phyloP scores from a whole-genome alignment of 2,113 vertebrate genomes.

The Oryzias javanicus region DNA sequence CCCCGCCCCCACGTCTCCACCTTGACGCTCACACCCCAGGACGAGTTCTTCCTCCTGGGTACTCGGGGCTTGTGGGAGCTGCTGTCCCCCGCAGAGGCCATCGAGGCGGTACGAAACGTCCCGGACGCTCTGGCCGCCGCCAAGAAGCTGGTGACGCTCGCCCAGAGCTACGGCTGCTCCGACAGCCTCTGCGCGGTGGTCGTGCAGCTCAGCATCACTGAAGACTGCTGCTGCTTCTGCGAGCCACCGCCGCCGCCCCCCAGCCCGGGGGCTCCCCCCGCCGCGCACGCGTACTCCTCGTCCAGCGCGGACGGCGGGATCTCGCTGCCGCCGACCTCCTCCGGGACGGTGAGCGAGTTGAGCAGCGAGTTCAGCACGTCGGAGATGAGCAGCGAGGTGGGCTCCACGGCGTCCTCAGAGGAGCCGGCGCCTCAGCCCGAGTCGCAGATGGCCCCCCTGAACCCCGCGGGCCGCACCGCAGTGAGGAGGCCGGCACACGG shows the following conservation, averaged over 20 bases:
- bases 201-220: slow-evolving; percentile 89
- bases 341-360: slow-evolving; percentile 82
- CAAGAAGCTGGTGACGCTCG: slow-evolving; percentile 94
- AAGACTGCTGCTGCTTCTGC: slow-evolving; percentile 90
- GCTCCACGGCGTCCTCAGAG: slow-evolving; percentile 92
- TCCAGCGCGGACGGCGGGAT: slow-evolving; percentile 58
- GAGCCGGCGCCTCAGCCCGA: slow-evolving; percentile 82
- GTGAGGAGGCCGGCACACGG: slow-evolving; percentile 49
- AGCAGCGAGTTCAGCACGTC: slow-evolving; percentile 88
- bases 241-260: slow-evolving; percentile 75
- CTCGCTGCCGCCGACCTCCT: slow-evolving; percentile 77
- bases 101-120: slow-evolving; percentile 88
- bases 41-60: slow-evolving; percentile 95
- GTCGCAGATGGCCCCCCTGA: slow-evolving; percentile 74
- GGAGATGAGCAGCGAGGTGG: slow-evolving; percentile 98
- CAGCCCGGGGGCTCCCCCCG: slow-evolving; percentile 72
- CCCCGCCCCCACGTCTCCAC: slow-evolving; percentile 90
- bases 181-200: slow-evolving; percentile 93
- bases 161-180: slow-evolving; percentile 92
- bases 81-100: slow-evolving; percentile 84
- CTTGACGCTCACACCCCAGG: slow-evolving; percentile 87
- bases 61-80: slow-evolving; percentile 93
- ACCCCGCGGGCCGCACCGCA: slow-evolving; percentile 66
- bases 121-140: slow-evolving; percentile 88
- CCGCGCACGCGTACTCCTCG: slow-evolving; percentile 59